Evolutionary conservation across 2,888 invertebrate species (phyloP).

Genomic region (Polyploca ridens): DNA sequence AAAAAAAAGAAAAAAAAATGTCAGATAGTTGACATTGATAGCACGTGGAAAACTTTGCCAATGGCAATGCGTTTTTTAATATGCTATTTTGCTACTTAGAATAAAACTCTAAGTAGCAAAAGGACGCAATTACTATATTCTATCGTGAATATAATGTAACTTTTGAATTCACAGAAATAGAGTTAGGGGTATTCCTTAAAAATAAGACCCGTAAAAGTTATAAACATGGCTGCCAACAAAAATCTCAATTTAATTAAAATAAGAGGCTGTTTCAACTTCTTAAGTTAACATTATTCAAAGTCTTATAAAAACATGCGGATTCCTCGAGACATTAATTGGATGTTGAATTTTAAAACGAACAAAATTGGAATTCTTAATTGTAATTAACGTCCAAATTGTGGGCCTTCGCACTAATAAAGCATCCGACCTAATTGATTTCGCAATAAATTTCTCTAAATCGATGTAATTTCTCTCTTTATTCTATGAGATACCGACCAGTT

Average conservation of each 20-base stretch:
- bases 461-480: conserved; percentile 26
- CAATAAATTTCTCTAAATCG: conserved; percentile 37
- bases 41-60: no score
- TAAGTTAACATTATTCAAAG: conserved; percentile 4
- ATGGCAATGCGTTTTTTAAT: no score
- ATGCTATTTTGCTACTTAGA: no score
- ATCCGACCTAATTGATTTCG: conserved; percentile 39
- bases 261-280: background rate
- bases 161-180: no score
- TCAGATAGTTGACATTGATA: no score
- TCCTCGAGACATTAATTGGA: conserved; percentile 1
- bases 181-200: no score
- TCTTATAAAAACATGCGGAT: conserved; percentile 8
- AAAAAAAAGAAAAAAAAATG: no score
- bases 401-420: conserved; percentile 21
- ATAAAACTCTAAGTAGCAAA: no score
- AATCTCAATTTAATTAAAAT: background rate
- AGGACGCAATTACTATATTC: no score
- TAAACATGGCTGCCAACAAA: background rate
- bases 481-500: background rate
- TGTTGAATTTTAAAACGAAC: conserved; percentile 20
- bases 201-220: no score
- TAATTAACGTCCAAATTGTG: conserved; percentile 32
- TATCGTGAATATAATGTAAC: no score
- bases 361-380: conserved; percentile 36